phyloP scores from a whole-genome alignment of 2,113 vertebrate genomes.

The Myocastor coypus region DNA sequence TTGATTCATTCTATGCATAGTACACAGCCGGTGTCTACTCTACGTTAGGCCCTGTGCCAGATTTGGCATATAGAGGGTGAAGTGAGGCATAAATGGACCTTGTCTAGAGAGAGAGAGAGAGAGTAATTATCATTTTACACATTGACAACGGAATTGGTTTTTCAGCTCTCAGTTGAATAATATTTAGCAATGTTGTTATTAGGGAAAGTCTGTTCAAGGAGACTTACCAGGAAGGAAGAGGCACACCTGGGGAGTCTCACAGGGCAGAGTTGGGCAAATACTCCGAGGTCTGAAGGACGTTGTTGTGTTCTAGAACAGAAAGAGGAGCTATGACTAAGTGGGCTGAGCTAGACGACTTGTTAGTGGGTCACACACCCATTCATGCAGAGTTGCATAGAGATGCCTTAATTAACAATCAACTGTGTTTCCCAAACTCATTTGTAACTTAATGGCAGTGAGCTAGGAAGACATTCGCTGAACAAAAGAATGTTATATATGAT shows the following conservation, averaged over 20 bases:
- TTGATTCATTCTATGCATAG: background rate
- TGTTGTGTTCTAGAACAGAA: background rate
- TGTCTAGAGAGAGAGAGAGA: background rate
- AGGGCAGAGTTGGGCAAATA: background rate
- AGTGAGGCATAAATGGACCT: background rate
- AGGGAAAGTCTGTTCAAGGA: background rate
- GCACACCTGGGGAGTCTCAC: background rate
- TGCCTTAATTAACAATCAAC: background rate
- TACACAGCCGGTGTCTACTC: background rate
- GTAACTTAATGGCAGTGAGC: background rate
- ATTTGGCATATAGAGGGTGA: background rate
- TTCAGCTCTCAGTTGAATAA: background rate
- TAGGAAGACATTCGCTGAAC: constrained; percentile 11
- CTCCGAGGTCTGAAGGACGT: background rate
- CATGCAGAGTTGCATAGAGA: background rate
- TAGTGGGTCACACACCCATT: background rate
- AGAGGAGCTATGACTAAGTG: background rate
- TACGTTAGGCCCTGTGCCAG: background rate
- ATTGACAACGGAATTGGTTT: background rate
- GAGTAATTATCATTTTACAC: background rate
- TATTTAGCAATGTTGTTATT: constrained; percentile 7
- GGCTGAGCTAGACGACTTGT: background rate
- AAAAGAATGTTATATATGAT: background rate
- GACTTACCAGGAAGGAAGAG: background rate
- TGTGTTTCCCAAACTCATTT: background rate